Conservation (phyloP, 2,113 vertebrate genomes). For the Pelecanoides urinatrix region DNA sequence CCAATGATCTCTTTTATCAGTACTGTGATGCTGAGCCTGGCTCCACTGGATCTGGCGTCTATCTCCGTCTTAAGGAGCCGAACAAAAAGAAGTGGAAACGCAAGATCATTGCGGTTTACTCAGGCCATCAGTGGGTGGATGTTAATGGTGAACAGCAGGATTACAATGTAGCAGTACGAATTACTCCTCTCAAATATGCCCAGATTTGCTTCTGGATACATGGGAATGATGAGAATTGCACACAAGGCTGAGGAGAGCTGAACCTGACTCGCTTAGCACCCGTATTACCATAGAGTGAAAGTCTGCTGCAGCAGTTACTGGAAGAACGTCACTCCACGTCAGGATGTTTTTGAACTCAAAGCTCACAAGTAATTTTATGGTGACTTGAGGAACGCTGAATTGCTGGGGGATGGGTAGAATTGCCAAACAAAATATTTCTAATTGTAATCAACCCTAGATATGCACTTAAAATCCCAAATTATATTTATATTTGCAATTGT, state of each 20-base stretch:
- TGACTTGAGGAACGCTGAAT: neutral
- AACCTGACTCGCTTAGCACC: neutral
- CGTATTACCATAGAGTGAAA: neutral
- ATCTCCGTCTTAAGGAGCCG: slow-evolving; percentile 91
- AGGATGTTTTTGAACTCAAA: neutral
- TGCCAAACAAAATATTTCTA: slow-evolving; percentile 19
- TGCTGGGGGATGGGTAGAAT: slow-evolving; percentile 1
- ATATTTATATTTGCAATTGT: slow-evolving; percentile 35
- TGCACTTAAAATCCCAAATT: slow-evolving; percentile 16
- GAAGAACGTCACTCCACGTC: neutral
- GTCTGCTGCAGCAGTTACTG: neutral
- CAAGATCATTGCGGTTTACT: slow-evolving; percentile 92
- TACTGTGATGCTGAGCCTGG: slow-evolving; percentile 92
- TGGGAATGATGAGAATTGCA: slow-evolving; percentile 82
- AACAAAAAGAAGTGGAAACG: slow-evolving; percentile 90
- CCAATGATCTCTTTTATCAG: slow-evolving; percentile 90
- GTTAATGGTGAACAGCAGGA: slow-evolving; percentile 87
- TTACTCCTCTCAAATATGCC: slow-evolving; percentile 94
- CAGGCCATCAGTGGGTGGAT: slow-evolving; percentile 94
- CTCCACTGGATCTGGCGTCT: slow-evolving; percentile 92
- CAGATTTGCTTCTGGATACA: slow-evolving; percentile 97
- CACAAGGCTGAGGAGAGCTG: slow-evolving; percentile 67
- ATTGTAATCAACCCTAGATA: neutral
- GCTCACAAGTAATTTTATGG: neutral
- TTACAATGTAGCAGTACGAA: slow-evolving; percentile 96